Conservation (phyloP, 2,888 invertebrate species). For the Galeruca laticollis region DNA sequence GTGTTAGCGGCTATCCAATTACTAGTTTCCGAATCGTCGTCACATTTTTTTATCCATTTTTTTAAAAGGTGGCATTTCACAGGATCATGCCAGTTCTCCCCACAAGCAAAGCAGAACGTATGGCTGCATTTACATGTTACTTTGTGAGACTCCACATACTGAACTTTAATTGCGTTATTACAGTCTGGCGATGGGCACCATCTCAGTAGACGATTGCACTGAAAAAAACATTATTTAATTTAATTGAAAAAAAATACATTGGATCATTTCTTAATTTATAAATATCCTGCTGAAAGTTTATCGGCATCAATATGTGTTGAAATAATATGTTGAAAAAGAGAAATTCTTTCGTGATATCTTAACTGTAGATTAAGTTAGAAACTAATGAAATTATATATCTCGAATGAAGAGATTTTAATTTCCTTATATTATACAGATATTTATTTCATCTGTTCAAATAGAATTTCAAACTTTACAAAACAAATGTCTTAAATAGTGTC, state of each 20-base stretch:
- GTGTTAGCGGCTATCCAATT: constrained; percentile 99
- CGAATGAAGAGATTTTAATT: too few relatives aligned
- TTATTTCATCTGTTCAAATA: too few relatives aligned
- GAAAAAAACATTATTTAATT: constrained; percentile 53
- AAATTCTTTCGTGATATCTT: too few relatives aligned
- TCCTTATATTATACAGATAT: too few relatives aligned
- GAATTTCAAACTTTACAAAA: too few relatives aligned
- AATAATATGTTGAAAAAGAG: too few relatives aligned
- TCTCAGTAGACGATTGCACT: constrained; percentile 95
- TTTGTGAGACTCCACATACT: constrained; percentile 89
- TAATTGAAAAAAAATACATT: not conserved
- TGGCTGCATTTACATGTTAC: constrained; percentile 94
- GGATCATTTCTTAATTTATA: not conserved
- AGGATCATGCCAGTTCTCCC: constrained; percentile 98
- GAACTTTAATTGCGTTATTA: constrained; percentile 93
- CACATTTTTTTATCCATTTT: constrained; percentile 99
- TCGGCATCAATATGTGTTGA: too few relatives aligned
- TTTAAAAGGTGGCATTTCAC: constrained; percentile 92
- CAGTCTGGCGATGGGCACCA: constrained; percentile 99
- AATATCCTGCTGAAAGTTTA: not conserved
- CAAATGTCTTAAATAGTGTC: too few relatives aligned
- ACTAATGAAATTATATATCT: too few relatives aligned
- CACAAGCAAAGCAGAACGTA: constrained; percentile 96
- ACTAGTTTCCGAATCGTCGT: constrained; percentile 98
- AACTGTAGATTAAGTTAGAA: too few relatives aligned